Evolutionary conservation across 2,888 invertebrate species (phyloP).

Genomic region (Eupithecia abbreviata): DNA sequence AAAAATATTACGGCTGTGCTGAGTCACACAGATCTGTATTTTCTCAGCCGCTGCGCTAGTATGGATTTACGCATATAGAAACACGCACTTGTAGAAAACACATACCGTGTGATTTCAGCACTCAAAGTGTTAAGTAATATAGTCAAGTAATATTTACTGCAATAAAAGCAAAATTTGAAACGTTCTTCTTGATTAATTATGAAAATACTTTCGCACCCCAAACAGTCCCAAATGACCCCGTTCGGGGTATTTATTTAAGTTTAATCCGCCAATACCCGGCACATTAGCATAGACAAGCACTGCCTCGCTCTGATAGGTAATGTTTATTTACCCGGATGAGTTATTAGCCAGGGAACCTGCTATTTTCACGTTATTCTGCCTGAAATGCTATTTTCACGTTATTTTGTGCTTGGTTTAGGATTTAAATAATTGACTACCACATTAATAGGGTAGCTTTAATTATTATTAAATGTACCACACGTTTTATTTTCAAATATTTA

Average conservation of each 20-base stretch:
- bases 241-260: conserved; percentile 76
- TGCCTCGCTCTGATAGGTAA: conserved; percentile 67
- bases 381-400: conserved; percentile 19
- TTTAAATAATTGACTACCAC: conserved; percentile 4
- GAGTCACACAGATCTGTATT: too few relatives aligned
- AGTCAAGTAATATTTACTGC: background rate
- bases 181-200: conserved; percentile 8
- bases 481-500: background rate
- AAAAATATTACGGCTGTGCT: too few relatives aligned
- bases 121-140: too few relatives aligned
- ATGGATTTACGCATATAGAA: too few relatives aligned
- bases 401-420: conserved; percentile 18
- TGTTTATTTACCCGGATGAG: conserved; percentile 70
- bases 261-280: conserved; percentile 58
- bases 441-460: conserved; percentile 1
- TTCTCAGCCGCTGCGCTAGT: too few relatives aligned
- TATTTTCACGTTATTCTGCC: conserved; percentile 24
- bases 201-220: conserved; percentile 23
- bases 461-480: background rate
- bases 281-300: conserved; percentile 73
- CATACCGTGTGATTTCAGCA: too few relatives aligned
- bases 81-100: too few relatives aligned
- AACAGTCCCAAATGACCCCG: conserved; percentile 41
- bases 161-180: background rate
- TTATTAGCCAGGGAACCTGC: conserved; percentile 54